Percentiles rank a stretch among this genome's conserved stretches.
Evolutionary conservation across 2,888 invertebrate species (phyloP).

Genomic region (Lasiommata megera): DNA sequence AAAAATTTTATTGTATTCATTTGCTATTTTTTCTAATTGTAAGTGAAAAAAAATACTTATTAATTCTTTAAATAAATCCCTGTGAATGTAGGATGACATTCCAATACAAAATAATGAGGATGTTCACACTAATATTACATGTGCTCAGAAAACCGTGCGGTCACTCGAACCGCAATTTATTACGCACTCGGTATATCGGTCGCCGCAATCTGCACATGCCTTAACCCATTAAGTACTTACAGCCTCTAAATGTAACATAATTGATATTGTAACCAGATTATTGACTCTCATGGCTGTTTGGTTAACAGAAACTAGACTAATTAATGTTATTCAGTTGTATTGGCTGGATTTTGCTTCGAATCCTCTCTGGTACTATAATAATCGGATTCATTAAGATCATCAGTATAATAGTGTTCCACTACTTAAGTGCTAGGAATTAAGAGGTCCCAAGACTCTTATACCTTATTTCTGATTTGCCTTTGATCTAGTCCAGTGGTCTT

Average conservation of each 20-base stretch:
- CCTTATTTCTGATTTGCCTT: too few species aligned
- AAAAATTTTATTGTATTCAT: too few species aligned
- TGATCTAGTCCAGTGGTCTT: too few species aligned
- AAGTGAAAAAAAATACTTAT: too few species aligned
- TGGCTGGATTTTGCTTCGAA: not conserved
- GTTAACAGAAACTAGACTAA: not conserved
- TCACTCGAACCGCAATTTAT: conserved; percentile 11
- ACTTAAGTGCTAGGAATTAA: too few species aligned
- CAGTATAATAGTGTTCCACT: too few species aligned
- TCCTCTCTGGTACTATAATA: too few species aligned
- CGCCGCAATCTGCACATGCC: conserved; percentile 6
- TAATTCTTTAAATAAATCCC: too few species aligned
- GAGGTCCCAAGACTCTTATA: too few species aligned
- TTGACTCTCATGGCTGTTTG: not conserved
- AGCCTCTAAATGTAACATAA: conserved; percentile 6
- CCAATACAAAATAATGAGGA: not conserved
- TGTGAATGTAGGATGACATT: not conserved
- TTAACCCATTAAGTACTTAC: conserved; percentile 7
- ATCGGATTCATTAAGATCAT: too few species aligned
- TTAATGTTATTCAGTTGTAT: not conserved
- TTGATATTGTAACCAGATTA: not conserved
- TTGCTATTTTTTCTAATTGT: too few species aligned
- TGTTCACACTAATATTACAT: conserved; percentile 5
- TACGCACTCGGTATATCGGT: conserved; percentile 9
- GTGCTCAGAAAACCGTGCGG: conserved; percentile 16